Base-by-base conservation (phyloP, 2,888 invertebrate genomes). In the Scaptomyza parva region DNA sequence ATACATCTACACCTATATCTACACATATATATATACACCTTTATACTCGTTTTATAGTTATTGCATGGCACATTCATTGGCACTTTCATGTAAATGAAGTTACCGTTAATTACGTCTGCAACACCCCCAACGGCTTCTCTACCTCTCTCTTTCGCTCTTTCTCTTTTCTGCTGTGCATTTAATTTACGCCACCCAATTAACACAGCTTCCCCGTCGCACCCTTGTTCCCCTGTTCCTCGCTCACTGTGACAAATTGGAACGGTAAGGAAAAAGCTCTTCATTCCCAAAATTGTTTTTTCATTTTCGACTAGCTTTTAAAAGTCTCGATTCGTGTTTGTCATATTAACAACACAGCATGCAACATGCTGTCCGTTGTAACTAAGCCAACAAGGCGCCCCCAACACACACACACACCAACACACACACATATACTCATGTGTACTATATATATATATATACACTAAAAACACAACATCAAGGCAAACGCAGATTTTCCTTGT, bases 121-220 rank as follows among this genome's bases (percentile, higher is more conserved):
- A 52, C 63, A 67, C 35, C 37, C 39, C 54, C 59, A 33, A 22
- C 17, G 33, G 43, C 47, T 28, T 8, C 41, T n/a, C 30, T 17
- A 28, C 8, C 28, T 24, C 26, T 26, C 26, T 26, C 8, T 28
- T 9, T 28, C 28, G 24, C 8, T 28, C 28, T 8, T 28, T 45
- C 37, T 8, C n/a, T n/a, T n/a, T n/a, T 22, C 43, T 17, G 4
- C 33, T 44, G 45, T 68, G 60, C 63, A 58, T 75, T 82, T 76
- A 86, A 82, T 86, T 83, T 85, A 79, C 86, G 66, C 45, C 80
- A 78, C 48, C 70, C 70, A 86, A 86, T 83, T 83, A 83, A 69
- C 83, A 86, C 64, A 20, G 43, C 45, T 33, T 4, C 18, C 18
- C 44, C 47, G 24, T 5, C 9, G 14, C 6, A 17, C 7, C 35